Base-by-base conservation (phyloP, 2,888 invertebrate genomes). In the Tetanocera ferruginea region DNA sequence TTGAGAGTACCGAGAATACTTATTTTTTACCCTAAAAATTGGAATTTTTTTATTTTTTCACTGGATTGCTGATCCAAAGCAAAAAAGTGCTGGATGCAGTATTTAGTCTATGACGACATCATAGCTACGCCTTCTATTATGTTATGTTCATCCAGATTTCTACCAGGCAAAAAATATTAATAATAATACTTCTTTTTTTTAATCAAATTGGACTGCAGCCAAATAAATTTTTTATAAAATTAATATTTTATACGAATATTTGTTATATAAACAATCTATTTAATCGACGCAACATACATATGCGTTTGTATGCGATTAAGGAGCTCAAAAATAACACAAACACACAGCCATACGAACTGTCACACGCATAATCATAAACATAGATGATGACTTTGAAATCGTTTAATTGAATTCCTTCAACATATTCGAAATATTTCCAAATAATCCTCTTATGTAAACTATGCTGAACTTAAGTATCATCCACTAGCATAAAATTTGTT, bases 191-290 rank as follows among this genome's bases (percentile, higher is more conserved):
- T 31, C 2, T 34, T 5, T 43, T 67, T 17, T 60, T 19, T 19
- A 8, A 34, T 37, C 2, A 34, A 67, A 11, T 67, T 67, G 67
- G 67, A 67, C 43, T 37, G 67, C n/a, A n/a, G 34, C 67, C 67
- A 67, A 43, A 34, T 34, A 43, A 37, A 23, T 67, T 67, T 43
- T 23, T 43, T 67, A 37, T 6, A 43, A 37, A 34, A 19, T 23
- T 37, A 43, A 43, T 37, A 19, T 34, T 34, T 34, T 34, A 19
- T 60, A 3, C 23, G 25, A 60, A 25, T 60, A 25, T 60, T 25
- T 60, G 11, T 23, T 25, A 43, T 43, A 43, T 43, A 60, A 67
- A 37, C 14, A 67, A 34, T 19, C n/a, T 19, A 9, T 66, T 67
- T 43, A 43, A 67, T 43, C 51, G 43, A 11, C 11, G 14, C 11